Evolutionary conservation across 2,888 invertebrate species (phyloP).

Genomic region (Allolobophora icterica): DNA sequence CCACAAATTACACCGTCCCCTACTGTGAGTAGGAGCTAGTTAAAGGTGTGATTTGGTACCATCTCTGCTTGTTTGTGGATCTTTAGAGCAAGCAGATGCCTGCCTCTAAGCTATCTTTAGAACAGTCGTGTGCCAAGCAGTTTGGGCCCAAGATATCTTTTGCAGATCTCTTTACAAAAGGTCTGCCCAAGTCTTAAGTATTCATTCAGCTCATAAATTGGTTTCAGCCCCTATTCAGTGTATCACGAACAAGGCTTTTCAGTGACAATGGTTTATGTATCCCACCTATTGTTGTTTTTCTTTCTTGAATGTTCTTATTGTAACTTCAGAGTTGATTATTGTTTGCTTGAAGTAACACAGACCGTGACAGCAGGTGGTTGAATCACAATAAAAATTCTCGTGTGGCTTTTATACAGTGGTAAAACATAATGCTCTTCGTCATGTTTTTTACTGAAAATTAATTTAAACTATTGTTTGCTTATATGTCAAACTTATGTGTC

Average conservation of each 20-base stretch:
- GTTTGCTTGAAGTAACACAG: not conserved
- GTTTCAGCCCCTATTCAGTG: not conserved
- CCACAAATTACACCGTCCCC: not conserved
- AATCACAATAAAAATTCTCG: not conserved
- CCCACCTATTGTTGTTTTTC: not conserved
- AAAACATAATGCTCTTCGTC: not conserved
- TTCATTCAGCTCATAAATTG: not conserved
- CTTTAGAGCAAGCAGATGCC: not conserved
- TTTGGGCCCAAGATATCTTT: too few species aligned
- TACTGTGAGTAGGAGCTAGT: too few species aligned
- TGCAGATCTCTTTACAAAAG: not conserved
- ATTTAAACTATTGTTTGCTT: not conserved
- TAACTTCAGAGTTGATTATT: not conserved
- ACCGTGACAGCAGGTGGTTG: not conserved
- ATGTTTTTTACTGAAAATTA: not conserved
- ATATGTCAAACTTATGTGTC: not conserved
- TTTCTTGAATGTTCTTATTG: constrained; percentile 17
- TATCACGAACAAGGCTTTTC: not conserved
- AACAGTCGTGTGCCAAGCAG: not conserved
- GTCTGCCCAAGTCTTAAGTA: not conserved
- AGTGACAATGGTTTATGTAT: not conserved
- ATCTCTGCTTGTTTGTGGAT: not conserved
- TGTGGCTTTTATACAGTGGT: not conserved
- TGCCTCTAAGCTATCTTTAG: not conserved
- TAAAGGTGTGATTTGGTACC: not conserved